A percentile compares a stretch with the other conserved stretches of the same genome.
phyloP scores from a whole-genome alignment of 2,113 vertebrate species.

The Equus przewalskii region DNA sequence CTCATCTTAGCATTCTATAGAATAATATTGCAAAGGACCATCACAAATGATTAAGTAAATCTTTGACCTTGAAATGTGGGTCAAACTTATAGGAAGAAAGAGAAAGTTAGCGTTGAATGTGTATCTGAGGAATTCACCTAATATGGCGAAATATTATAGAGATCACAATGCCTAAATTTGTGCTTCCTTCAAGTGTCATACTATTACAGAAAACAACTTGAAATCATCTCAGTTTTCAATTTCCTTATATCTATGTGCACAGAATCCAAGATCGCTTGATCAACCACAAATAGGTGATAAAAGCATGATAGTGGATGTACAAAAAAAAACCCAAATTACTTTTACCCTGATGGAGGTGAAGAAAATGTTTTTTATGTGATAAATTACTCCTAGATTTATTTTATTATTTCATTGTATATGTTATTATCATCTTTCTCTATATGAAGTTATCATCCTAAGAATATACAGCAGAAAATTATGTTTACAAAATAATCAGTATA shows the following conservation, averaged over 20 bases:
- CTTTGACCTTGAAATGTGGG: conserved; percentile 40
- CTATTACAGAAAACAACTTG: background rate
- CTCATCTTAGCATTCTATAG: background rate
- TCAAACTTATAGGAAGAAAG: background rate
- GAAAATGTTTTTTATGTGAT: background rate
- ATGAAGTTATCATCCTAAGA: background rate
- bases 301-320: background rate
- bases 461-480: background rate
- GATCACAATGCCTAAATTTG: background rate
- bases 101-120: background rate
- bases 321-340: background rate
- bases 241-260: background rate
- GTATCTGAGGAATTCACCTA: background rate
- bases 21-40: background rate
- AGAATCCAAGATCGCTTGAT: background rate
- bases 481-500: background rate
- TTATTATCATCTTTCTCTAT: background rate
- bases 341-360: background rate
- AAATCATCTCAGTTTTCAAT: background rate
- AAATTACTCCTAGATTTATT: background rate
- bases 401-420: background rate
- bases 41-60: conserved; percentile 49
- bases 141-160: background rate
- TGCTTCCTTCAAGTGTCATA: background rate
- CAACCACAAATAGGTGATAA: background rate